Conservation (phyloP, 2,888 invertebrate genomes). For the Cheilosia variabilis region DNA sequence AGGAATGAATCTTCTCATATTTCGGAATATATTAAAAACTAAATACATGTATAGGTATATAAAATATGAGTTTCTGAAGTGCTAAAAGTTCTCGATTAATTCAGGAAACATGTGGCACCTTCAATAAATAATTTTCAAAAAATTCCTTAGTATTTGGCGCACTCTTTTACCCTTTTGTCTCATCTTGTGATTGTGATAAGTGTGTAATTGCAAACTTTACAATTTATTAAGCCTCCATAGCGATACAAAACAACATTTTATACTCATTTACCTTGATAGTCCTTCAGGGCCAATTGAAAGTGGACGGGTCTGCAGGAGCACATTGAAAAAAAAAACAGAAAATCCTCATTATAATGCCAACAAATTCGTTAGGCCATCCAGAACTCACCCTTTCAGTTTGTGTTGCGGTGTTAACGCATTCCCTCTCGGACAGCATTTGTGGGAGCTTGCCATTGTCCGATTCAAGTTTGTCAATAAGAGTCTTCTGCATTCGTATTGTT, state of each 20-base stretch:
- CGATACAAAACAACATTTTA: background rate
- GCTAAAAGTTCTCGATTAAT: no score
- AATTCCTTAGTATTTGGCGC: background rate
- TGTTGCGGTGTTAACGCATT: conserved; percentile 91
- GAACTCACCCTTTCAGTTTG: conserved; percentile 92
- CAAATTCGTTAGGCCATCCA: background rate
- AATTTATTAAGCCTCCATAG: background rate
- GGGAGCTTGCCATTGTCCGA: conserved; percentile 81
- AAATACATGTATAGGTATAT: no score
- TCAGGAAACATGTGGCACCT: no score
- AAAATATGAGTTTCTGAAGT: no score
- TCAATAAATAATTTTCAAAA: no score
- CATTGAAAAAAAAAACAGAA: conserved; percentile 5
- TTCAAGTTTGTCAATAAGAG: conserved; percentile 87
- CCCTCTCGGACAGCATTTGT: conserved; percentile 83
- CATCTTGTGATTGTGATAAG: no score
- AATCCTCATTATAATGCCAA: background rate
- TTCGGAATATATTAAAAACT: no score
- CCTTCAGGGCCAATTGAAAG: conserved; percentile 83
- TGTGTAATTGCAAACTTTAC: background rate
- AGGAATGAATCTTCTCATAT: no score
- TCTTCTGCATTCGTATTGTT: conserved; percentile 91
- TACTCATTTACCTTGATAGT: conserved; percentile 82
- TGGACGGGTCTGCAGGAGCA: conserved; percentile 81
- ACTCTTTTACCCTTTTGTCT: no score